Evolutionary conservation across 1,140 invertebrate genomes (phyloP).

Genomic region (Aradophagus sp.): DNA sequence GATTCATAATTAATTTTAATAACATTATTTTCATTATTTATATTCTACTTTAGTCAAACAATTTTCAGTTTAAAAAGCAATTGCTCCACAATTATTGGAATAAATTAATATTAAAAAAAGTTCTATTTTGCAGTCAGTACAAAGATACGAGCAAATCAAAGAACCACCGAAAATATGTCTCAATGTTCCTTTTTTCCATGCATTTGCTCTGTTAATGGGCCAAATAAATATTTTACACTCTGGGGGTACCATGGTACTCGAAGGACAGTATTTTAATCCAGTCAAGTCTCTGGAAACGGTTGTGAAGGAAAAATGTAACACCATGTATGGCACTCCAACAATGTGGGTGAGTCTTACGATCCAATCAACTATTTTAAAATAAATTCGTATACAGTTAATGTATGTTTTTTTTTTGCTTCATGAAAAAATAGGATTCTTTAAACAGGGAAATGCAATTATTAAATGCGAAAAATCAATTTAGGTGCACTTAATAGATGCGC

Average conservation of each 20-base stretch:
- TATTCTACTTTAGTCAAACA: no score
- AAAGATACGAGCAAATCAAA: conserved; percentile 77
- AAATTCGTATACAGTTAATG: no score
- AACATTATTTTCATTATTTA: no score
- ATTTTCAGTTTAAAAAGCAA: no score
- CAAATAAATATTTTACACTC: conserved; percentile 78
- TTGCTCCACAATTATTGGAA: no score
- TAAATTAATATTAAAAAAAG: neutral
- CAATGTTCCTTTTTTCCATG: conserved; percentile 95
- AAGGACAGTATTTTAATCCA: conserved; percentile 81
- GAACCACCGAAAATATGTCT: conserved; percentile 80
- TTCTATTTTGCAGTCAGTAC: conserved; percentile 73
- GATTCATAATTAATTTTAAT: no score
- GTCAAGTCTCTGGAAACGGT: conserved; percentile 80
- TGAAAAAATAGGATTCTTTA: no score
- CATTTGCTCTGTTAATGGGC: conserved; percentile 87
- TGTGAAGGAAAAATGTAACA: conserved; percentile 83
- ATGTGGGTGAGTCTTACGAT: conserved; percentile 89
- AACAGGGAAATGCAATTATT: no score
- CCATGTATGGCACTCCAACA: conserved; percentile 94
- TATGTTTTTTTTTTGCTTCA: no score
- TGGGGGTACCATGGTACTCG: conserved; percentile 83
- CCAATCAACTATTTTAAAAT: no score
- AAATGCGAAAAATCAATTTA: neutral
- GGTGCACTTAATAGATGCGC: conserved; percentile 67